A percentile compares a stretch with the other conserved stretches of the same genome.
Conservation (phyloP, 2,113 vertebrate genomes). For the Gymnocephalus cernua region DNA sequence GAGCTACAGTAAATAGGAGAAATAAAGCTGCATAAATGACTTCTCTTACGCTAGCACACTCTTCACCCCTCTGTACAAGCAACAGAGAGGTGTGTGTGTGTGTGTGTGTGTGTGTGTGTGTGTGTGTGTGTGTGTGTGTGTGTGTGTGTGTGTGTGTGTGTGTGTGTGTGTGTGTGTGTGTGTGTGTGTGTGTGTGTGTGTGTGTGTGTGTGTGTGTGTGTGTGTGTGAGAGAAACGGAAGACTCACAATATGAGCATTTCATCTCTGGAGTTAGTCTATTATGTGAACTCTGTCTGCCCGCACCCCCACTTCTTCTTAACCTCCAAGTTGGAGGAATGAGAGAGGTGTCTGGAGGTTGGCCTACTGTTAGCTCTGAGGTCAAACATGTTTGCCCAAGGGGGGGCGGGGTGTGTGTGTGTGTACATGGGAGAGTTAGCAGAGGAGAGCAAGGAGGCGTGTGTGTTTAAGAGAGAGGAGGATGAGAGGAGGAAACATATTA, state of each 20-base stretch:
- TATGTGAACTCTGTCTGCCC: constrained; percentile 75
- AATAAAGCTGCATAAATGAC: background rate
- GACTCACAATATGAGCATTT: constrained; percentile 51
- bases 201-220: background rate
- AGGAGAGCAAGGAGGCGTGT: constrained; percentile 20
- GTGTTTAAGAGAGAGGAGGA: constrained; percentile 47
- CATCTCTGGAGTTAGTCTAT: constrained; percentile 69
- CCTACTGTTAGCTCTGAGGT: constrained; percentile 73
- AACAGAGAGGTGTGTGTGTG: constrained; percentile 3
- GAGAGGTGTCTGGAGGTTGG: constrained; percentile 62
- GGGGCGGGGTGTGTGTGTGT: constrained; percentile 35
- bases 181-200: constrained; percentile 10
- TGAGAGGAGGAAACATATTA: constrained; percentile 58
- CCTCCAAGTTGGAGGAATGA: constrained; percentile 60
- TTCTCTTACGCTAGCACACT: constrained; percentile 21
- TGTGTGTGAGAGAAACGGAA: constrained; percentile 18
- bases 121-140: constrained; percentile 9
- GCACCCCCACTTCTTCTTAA: constrained; percentile 42
- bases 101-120: constrained; percentile 12
- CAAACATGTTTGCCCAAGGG: constrained; percentile 73
- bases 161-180: constrained; percentile 7
- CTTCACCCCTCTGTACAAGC: background rate
- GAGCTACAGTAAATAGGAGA: background rate
- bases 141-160: constrained; percentile 8
- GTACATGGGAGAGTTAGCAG: constrained; percentile 24